Percentiles rank a stretch among this genome's conserved stretches.
These are phyloP conservation scores for Melitaea athalia DNA, from an alignment of 2,888 invertebrate species.

Conservation along the genomic window DNA sequence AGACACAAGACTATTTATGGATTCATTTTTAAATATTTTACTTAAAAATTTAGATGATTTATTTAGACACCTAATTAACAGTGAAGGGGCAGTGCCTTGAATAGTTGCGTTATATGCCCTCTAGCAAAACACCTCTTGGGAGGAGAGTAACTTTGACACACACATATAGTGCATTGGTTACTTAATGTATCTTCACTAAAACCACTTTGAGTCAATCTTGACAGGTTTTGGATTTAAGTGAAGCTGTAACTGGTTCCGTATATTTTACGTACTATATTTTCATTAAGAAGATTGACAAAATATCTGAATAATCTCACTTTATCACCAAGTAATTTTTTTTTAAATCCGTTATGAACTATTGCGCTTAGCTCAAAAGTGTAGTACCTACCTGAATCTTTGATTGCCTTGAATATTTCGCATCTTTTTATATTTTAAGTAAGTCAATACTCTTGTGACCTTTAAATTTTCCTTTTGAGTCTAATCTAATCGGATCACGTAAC, in stretches of 20 bases:
- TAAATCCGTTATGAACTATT: no score
- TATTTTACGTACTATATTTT: no score
- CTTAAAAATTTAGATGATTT: slow-evolving; percentile 10
- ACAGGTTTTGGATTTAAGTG: no score
- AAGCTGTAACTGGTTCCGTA: no score
- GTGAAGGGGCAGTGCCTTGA: slow-evolving; percentile 10
- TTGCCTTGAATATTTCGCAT: neutral
- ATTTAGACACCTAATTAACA: neutral
- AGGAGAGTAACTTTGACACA: neutral
- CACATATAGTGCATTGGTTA: neutral
- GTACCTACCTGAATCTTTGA: neutral
- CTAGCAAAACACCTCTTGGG: neutral
- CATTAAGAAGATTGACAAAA: no score
- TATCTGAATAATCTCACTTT: no score
- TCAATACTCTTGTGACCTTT: slow-evolving; percentile 16
- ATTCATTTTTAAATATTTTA: neutral
- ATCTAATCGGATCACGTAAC: slow-evolving; percentile 33
- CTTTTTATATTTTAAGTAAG: neutral
- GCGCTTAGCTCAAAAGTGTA: neutral
- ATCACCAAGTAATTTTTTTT: no score
- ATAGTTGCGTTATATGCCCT: slow-evolving; percentile 3
- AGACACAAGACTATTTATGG: no score
- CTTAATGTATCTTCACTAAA: no score
- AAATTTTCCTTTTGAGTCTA: slow-evolving; percentile 25
- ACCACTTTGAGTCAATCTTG: no score